A percentile compares a stretch with the other conserved stretches of the same genome.
Conservation (phyloP, 2,888 invertebrate species). For the Tenthredo notha region DNA sequence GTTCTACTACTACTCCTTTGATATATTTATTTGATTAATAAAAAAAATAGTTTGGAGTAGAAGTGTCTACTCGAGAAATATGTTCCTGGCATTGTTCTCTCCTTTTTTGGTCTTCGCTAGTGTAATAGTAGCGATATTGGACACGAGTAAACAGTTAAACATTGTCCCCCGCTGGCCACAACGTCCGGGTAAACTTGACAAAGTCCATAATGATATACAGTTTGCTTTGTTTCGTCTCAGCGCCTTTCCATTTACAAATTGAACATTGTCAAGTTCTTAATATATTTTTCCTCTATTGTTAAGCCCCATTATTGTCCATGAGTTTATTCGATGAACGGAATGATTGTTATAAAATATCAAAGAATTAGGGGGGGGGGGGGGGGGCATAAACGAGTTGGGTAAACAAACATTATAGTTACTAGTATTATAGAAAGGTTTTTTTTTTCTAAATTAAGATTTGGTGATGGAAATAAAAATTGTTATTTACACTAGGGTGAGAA, state of each 20-base stretch:
- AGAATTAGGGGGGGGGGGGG: no score
- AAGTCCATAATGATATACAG: slow-evolving; percentile 19
- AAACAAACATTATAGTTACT: no score
- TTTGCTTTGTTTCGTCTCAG: slow-evolving; percentile 40
- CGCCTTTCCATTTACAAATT: slow-evolving; percentile 44
- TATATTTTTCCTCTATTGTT: not conserved
- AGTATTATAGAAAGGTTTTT: no score
- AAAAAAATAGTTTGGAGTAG: not conserved
- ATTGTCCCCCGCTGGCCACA: not conserved
- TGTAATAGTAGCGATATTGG: not conserved
- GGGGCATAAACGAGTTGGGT: no score
- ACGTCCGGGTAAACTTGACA: not conserved
- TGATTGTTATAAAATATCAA: not conserved
- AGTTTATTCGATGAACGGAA: not conserved
- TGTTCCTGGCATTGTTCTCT: not conserved
- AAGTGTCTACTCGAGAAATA: not conserved
- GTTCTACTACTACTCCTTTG: no score
- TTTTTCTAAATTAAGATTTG: no score
- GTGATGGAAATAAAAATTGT: no score
- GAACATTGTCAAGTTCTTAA: slow-evolving; percentile 16
- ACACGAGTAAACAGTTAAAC: slow-evolving; percentile 16
- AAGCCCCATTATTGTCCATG: not conserved
- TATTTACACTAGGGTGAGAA: no score
- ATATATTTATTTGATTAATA: not conserved
- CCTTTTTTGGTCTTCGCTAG: not conserved